Base-by-base conservation (phyloP, 2,797 vertebrate species). In the Urophycis tenuis region DNA sequence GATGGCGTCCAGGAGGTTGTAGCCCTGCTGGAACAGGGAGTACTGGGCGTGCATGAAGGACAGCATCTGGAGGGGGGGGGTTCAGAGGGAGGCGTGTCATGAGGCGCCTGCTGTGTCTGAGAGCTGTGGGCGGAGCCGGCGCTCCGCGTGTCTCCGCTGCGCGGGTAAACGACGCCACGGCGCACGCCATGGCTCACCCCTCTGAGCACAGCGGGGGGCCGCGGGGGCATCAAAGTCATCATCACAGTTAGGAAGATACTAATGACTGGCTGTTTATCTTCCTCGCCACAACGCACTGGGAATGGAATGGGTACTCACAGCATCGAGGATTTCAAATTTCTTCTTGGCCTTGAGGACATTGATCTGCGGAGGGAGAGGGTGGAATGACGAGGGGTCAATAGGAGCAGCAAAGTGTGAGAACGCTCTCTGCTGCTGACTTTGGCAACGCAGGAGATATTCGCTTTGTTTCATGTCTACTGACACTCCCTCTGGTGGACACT, bases 41-140 rank as follows among this genome's bases (percentile, higher is more conserved):
- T 95, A 95, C 93, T 99, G 97, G 76, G 97, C 97, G 0, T 97
- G 95, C 97, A 99, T 99, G 91, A 97, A 99, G 0, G 97, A 98
- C 88, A 99, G 87, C 96, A 99, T 98, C 97, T 99, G 92, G 53
- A 70, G 79, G 36, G 53, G 71, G 79, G 36, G 75, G 73, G 29
- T 67, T 25, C 60, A 67, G n/a, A 12, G 29, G 60, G 60, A 29
- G 60, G 60, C 29, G 3, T 25, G 29, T 25, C 10, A 67, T 67
- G 3, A 29, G 60, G 41, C n/a, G 29, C 3, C 60, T 60, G 34
- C 34, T 31, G 39, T n/a, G 22, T 12, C 33, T 3, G n/a, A 35
- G 34, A 33, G 71, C 71, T 19, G 10, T 12, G 22, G 45, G 19
- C 22, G 14, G 11, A 41, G 39, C 39, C 17, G 39, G 2, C 17